Conservation (phyloP, 2,113 vertebrate genomes). For the Herpailurus yagouaroundi region DNA sequence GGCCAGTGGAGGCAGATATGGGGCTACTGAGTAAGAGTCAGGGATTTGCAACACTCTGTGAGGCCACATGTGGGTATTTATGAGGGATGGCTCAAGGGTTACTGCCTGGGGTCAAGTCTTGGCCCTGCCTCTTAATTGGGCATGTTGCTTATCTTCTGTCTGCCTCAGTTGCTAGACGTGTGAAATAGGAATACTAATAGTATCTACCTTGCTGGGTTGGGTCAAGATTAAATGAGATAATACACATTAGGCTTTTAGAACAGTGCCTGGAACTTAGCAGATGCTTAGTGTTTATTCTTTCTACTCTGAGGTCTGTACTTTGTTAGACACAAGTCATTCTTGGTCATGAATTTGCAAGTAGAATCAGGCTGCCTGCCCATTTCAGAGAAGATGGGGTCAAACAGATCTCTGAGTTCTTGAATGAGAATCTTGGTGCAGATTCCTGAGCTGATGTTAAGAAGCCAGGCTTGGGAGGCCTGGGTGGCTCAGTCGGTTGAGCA, state of each 20-base stretch:
- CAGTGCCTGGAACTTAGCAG: not conserved
- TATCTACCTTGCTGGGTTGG: not conserved
- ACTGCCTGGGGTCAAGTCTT: not conserved
- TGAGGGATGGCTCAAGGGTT: not conserved
- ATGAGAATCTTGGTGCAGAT: not conserved
- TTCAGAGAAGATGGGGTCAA: conserved; percentile 7
- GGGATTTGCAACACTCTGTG: not conserved
- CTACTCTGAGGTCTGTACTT: not conserved
- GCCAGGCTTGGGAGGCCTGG: not conserved
- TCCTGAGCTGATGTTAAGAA: not conserved
- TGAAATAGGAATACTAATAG: not conserved
- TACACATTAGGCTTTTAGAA: not conserved
- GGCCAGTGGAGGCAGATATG: not conserved
- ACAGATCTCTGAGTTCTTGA: not conserved
- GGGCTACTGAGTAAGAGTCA: not conserved
- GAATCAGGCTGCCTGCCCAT: not conserved
- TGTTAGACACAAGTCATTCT: not conserved
- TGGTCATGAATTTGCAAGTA: not conserved
- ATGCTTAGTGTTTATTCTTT: not conserved
- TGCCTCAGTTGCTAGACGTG: not conserved
- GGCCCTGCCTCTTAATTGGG: not conserved
- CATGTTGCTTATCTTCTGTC: not conserved
- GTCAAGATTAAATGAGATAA: not conserved
- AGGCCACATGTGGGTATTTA: not conserved
- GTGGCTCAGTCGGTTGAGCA: too few species aligned